Base-by-base conservation (phyloP, 2,113 vertebrate species). In the Carlito syrichta region DNA sequence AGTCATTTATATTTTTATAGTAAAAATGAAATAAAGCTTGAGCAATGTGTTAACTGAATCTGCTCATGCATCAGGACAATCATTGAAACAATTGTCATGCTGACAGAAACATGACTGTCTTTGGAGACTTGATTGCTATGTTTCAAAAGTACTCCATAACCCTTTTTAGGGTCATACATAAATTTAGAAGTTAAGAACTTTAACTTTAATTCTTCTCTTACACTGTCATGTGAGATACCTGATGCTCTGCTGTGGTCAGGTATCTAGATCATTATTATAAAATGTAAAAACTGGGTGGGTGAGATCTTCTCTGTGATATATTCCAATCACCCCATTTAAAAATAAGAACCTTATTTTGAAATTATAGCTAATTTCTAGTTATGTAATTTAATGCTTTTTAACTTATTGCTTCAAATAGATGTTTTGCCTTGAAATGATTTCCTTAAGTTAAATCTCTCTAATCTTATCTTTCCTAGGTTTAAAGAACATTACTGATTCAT, bases 181-280 rank as follows among this genome's bases (percentile, higher is more conserved):
- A 95, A 91, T 86, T 60, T 79, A 78, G 78, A 94, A 88, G 40
- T 82, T 92, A 69, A 96, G n/a, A 97, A 90, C n/a, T 4, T 62
- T 82, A 93, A 45, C n/a, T 82, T 43, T 92, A 85, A n/a, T 17
- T 52, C 40, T 62, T 89, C 11, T 84, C 32, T 92, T 0, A 35
- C 81, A 45, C 7, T 58, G 17, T 77, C 30, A 56, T 76, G 3
- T 89, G 38, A 38, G 23, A 69, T 91, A 85, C 14, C 7, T 27
- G 73, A 62, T 11, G 56, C 40, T 8, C 0, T 87, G 12, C 40
- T 8, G 1, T 87, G 12, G 23, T 40, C 20, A 40, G 38, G 38
- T 74, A 45, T 74, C 43, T 45, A 91, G 88, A 82, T 17, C 16
- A 22, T 84, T 19, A 84, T 78, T 27, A 78, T 60, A 86, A 4